Base-by-base conservation (phyloP, 2,888 invertebrate species). In the Oligia latruncula region DNA sequence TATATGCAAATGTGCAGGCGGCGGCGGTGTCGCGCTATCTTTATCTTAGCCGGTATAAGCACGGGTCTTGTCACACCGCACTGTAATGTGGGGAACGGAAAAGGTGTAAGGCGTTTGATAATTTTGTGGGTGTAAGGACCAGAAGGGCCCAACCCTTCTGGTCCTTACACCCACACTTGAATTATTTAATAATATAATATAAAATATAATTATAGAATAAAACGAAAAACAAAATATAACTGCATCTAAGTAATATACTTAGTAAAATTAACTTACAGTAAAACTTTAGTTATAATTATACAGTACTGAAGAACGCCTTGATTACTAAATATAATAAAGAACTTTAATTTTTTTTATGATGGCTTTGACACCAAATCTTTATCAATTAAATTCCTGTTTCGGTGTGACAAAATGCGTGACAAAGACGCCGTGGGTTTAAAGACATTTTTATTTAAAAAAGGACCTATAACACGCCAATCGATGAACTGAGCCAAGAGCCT, bases 11-110 rank as follows among this genome's bases (percentile, higher is more conserved):
- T 95, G 92, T 92, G 90, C 82, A 8, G 43, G 80, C 87, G 89
- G 88, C 90, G 90, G 86, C 92, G 91, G 91, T 93, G 94, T 94
- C 90, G 92, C 94, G 91, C 94, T 95, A 95, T 95, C 95, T 95
- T 92, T 94, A 96, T 95, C 95, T 93, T 84, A 77, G 62, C 81
- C 78, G 70, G 77, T 77, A 88, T 87, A 82, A 77, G 74, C 77
- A 90, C 83, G 89, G 85, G 77, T 82, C 74, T 82, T 84, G 87
- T 94, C 90, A 94, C 95, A 95, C 94, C 92, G 92, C 49, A 73
- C 67, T 89, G 93, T 88, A 88, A 87, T 80, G 74, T 70, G 60
- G 65, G 71, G 65, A 11, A 49, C 65, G 46, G 74, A 71, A 62
- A 40, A 55, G 15, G 29, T 80, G 60, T 62, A 35, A 58, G 6